Conservation (phyloP, 2,113 vertebrate species). For the Stigmatopora nigra region DNA sequence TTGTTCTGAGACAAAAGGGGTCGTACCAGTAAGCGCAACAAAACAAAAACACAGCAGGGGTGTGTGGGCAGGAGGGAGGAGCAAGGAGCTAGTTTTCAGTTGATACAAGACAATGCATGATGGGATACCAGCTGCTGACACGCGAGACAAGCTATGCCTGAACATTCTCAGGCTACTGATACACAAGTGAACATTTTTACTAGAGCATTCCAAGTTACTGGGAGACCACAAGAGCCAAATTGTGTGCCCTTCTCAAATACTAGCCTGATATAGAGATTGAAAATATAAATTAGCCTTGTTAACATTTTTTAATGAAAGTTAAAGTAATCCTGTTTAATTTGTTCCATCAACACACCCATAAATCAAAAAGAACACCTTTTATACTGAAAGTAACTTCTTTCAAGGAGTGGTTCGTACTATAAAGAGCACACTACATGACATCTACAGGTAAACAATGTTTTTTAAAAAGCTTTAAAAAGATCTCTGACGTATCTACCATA, state of each 20-base stretch:
- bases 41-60: slow-evolving; percentile 68
- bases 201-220: background rate
- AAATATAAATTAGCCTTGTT: background rate
- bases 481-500: too few species aligned
- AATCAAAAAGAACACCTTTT: too few species aligned
- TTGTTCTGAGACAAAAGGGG: slow-evolving; percentile 67
- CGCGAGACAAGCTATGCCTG: slow-evolving; percentile 7
- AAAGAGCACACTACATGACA: too few species aligned
- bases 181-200: slow-evolving; percentile 1
- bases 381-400: too few species aligned
- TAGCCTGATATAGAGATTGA: background rate
- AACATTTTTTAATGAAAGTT: background rate
- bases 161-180: slow-evolving; percentile 6
- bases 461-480: too few species aligned
- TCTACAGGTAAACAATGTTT: too few species aligned
- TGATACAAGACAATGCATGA: slow-evolving; percentile 29
- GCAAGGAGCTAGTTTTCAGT: slow-evolving; percentile 44
- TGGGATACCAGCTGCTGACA: slow-evolving; percentile 24
- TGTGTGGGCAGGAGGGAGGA: slow-evolving; percentile 30
- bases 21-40: slow-evolving; percentile 61
- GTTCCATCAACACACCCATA: too few species aligned
- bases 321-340: background rate
- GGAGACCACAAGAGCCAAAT: background rate
- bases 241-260: background rate
- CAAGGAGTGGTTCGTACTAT: too few species aligned